These are phyloP conservation scores for Dascyllus trimaculatus DNA, from an alignment of 2,113 vertebrate species.

Conservation along the genomic window DNA sequence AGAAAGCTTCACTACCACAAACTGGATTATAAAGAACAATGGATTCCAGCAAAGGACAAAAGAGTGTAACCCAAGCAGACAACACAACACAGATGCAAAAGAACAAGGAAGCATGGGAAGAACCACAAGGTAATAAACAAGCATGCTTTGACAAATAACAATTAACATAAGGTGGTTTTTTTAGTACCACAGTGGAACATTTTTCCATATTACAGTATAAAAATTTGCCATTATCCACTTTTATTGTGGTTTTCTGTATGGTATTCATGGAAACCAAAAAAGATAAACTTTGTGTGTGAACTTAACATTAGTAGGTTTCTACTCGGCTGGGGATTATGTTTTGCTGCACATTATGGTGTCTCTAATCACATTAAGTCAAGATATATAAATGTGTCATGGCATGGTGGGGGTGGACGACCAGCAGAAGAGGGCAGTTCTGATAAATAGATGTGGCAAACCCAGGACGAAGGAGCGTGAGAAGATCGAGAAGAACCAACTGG, in stretches of 20 bases:
- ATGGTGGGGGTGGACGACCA: too few species aligned
- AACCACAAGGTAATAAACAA: conserved; percentile 54
- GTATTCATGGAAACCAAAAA: conserved; percentile 40
- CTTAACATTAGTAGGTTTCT: conserved; percentile 21
- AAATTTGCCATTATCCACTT: conserved; percentile 37
- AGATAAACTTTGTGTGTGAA: conserved; percentile 41
- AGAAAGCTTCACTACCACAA: conserved; percentile 37
- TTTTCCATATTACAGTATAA: conserved; percentile 38
- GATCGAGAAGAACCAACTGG: too few species aligned
- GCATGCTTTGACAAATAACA: conserved; percentile 11
- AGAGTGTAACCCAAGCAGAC: conserved; percentile 25
- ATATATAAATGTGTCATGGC: background rate
- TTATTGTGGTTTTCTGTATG: conserved; percentile 30
- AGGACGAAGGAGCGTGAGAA: too few species aligned
- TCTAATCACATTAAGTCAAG: conserved; percentile 14
- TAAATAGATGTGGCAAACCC: too few species aligned
- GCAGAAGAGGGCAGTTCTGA: too few species aligned
- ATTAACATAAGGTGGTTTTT: conserved; percentile 51
- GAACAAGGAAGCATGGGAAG: conserved; percentile 37
- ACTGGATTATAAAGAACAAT: conserved; percentile 47
- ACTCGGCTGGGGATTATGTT: background rate
- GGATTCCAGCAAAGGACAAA: conserved; percentile 57
- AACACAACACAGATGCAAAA: conserved; percentile 47
- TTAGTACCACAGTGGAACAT: conserved; percentile 18
- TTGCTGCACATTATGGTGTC: conserved; percentile 10